These are phyloP conservation scores for Tetheella fluctuosa DNA, from an alignment of 2,888 invertebrate species.

Conservation along the genomic window DNA sequence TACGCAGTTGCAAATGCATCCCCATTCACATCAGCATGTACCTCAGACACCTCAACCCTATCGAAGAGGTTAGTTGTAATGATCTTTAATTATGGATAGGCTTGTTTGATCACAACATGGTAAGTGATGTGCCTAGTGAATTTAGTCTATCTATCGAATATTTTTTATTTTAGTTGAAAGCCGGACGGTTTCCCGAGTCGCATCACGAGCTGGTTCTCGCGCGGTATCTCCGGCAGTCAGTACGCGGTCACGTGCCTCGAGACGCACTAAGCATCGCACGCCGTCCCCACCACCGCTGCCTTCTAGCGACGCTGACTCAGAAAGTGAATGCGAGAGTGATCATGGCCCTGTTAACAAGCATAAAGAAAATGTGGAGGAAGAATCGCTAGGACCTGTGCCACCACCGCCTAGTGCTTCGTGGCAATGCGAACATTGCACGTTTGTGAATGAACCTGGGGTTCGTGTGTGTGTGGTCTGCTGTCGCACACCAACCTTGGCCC, in stretches of 20 bases:
- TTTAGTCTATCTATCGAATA: neutral
- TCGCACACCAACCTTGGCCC: conserved; percentile 87
- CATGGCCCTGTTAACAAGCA: conserved; percentile 25
- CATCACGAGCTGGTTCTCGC: conserved; percentile 86
- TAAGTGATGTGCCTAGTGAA: neutral
- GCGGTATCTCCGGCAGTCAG: conserved; percentile 88
- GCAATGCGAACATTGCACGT: conserved; percentile 96
- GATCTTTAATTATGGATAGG: no score
- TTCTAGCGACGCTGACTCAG: conserved; percentile 86
- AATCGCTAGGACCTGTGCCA: conserved; percentile 71
- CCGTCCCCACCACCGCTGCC: conserved; percentile 74
- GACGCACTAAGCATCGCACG: conserved; percentile 70
- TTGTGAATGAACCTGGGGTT: conserved; percentile 91
- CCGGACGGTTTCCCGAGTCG: conserved; percentile 72
- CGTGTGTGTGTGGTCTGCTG: conserved; percentile 94
- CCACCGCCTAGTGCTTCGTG: conserved; percentile 86
- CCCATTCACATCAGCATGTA: conserved; percentile 53
- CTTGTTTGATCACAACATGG: no score
- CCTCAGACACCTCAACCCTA: conserved; percentile 73
- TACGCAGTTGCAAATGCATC: conserved; percentile 34
- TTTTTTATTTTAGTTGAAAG: conserved; percentile 68
- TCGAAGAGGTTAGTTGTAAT: conserved; percentile 58
- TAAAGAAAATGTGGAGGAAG: conserved; percentile 46
- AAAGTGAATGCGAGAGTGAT: conserved; percentile 72
- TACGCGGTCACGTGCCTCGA: conserved; percentile 87